These are phyloP conservation scores for Wasmannia auropunctata DNA, from an alignment of 1,140 invertebrate genomes.

Conservation along the genomic window DNA sequence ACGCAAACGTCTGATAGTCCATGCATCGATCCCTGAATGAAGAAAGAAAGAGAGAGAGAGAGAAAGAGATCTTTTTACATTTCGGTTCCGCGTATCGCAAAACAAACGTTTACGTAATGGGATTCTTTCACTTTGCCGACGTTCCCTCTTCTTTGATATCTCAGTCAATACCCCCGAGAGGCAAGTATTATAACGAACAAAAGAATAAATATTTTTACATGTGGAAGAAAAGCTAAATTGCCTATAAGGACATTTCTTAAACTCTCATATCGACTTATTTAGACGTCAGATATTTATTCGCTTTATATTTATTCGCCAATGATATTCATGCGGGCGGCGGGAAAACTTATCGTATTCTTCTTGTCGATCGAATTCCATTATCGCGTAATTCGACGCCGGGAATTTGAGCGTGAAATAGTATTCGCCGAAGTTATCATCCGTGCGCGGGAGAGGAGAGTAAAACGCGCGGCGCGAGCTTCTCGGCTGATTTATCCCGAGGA, in stretches of 20 bases:
- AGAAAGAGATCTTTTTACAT: constrained; percentile 1
- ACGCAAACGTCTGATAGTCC: constrained; percentile 43
- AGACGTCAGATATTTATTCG: not conserved
- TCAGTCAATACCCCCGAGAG: not conserved
- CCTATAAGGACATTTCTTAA: not conserved
- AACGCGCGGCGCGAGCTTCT: not conserved
- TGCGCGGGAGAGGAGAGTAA: constrained; percentile 14
- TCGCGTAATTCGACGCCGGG: constrained; percentile 11
- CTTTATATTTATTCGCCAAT: not conserved
- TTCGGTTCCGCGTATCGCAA: not conserved
- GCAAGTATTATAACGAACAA: not conserved
- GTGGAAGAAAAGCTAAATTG: not conserved
- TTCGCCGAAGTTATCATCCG: constrained; percentile 48
- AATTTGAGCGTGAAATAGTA: constrained; percentile 53
- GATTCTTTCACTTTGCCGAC: not conserved
- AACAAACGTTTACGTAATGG: constrained; percentile 32
- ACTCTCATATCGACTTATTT: not conserved
- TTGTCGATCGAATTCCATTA: constrained; percentile 43
- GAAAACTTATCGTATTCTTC: constrained; percentile 12
- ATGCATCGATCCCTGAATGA: constrained; percentile 31
- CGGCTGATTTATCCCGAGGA: constrained; percentile 54
- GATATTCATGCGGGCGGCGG: not conserved
- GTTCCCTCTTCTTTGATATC: not conserved
- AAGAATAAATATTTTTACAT: not conserved
- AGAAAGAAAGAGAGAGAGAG: not conserved